These are phyloP conservation scores for Ispidina picta DNA, from an alignment of 2,797 vertebrate genomes.

Conservation along the genomic window DNA sequence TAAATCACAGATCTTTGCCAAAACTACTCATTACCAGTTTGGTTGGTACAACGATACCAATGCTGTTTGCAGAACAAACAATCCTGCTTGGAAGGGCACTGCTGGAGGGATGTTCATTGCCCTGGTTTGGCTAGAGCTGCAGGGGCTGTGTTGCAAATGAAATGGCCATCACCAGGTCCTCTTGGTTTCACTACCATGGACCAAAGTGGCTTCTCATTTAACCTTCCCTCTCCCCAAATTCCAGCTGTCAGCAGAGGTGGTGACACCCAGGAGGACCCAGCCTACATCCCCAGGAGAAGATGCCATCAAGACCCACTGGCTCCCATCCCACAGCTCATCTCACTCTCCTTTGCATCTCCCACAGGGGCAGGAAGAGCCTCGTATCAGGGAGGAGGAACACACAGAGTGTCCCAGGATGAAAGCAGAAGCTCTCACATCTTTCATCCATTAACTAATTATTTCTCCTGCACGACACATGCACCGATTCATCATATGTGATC, in stretches of 20 bases:
- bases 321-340: fast-evolving
- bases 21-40: neutral
- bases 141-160: fast-evolving
- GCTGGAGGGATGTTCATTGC: fast-evolving
- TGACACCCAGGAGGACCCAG: neutral
- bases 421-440: neutral
- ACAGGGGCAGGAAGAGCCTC: neutral
- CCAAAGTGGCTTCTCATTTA: fast-evolving
- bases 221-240: neutral
- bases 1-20: neutral
- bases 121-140: neutral
- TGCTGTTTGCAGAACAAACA: neutral
- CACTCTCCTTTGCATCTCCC: neutral
- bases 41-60: neutral
- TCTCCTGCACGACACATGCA: neutral
- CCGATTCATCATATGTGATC: constrained; percentile 44
- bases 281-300: neutral
- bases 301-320: neutral
- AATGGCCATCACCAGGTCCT: neutral
- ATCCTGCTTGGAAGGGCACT: neutral
- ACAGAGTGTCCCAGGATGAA: neutral
- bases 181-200: fast-evolving
- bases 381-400: neutral
- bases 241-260: neutral
- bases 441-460: constrained; percentile 37